A percentile compares a stretch with the other conserved stretches of the same genome.
Evolutionary conservation across 2,888 invertebrate species (phyloP).

Genomic region (Yponomeuta sedellus): DNA sequence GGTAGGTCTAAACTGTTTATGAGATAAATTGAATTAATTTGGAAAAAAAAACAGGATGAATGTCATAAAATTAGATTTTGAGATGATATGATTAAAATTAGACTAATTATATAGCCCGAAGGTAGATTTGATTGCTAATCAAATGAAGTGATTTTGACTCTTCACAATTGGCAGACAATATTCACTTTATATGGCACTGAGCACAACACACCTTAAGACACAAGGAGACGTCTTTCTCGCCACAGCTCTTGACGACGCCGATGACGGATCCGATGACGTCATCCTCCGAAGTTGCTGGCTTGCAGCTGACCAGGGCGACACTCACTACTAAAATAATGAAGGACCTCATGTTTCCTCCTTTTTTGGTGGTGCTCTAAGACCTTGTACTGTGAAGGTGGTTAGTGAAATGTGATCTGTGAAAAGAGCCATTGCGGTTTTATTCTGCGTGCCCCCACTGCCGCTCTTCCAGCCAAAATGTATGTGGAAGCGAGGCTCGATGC

Average conservation of each 20-base stretch:
- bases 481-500: conserved; percentile 28
- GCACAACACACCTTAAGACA: conserved; percentile 82
- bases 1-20: neutral
- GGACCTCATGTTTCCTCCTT: conserved; percentile 58
- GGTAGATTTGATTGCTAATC: neutral
- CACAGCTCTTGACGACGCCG: conserved; percentile 82
- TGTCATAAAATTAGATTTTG: no score
- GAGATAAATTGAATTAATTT: neutral
- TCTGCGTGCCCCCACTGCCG: conserved; percentile 54
- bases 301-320: conserved; percentile 63
- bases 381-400: conserved; percentile 39
- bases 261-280: conserved; percentile 78
- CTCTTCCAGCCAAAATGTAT: conserved; percentile 28
- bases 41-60: no score
- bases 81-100: no score
- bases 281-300: conserved; percentile 71
- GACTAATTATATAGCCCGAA: no score
- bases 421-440: conserved; percentile 61
- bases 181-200: neutral
- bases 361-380: conserved; percentile 16
- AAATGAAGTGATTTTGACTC: neutral
- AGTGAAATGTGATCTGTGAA: conserved; percentile 59
- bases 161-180: neutral
- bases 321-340: conserved; percentile 66
- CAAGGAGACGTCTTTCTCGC: conserved; percentile 80